Evolutionary conservation across 2,888 invertebrate genomes (phyloP).

Genomic region (Philereme vetulata): DNA sequence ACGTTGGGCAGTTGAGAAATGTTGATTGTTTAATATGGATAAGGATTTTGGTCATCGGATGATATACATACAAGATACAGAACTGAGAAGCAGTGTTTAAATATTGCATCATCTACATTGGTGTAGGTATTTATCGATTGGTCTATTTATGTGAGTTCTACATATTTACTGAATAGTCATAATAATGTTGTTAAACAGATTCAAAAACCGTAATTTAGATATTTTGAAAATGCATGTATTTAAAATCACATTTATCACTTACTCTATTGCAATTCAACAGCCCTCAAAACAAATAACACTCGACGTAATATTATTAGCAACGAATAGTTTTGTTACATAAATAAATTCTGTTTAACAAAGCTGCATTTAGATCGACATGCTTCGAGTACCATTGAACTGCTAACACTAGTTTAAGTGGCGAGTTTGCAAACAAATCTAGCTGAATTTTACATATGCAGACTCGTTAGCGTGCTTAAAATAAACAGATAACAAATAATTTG

Average conservation of each 20-base stretch:
- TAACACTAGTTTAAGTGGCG: constrained; percentile 26
- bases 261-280: constrained; percentile 3
- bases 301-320: constrained; percentile 12
- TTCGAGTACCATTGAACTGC: constrained; percentile 19
- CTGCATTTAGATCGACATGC: constrained; percentile 38
- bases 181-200: no score
- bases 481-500: constrained; percentile 4
- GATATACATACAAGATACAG: no score
- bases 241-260: background rate
- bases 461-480: constrained; percentile 10
- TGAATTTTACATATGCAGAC: constrained; percentile 14
- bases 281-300: constrained; percentile 9
- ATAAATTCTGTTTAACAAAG: constrained; percentile 30
- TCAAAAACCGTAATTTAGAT: no score
- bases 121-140: no score
- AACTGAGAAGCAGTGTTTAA: no score
- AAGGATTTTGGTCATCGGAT: no score
- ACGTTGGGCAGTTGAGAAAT: no score
- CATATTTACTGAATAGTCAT: no score
- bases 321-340: constrained; percentile 27
- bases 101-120: no score
- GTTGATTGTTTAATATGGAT: no score
- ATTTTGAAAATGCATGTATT: no score
- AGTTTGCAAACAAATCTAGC: constrained; percentile 21
- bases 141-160: no score